Percentiles rank a stretch among this genome's conserved stretches.
Conservation (phyloP, 2,888 invertebrate genomes). For the Spisula subtruncata region DNA sequence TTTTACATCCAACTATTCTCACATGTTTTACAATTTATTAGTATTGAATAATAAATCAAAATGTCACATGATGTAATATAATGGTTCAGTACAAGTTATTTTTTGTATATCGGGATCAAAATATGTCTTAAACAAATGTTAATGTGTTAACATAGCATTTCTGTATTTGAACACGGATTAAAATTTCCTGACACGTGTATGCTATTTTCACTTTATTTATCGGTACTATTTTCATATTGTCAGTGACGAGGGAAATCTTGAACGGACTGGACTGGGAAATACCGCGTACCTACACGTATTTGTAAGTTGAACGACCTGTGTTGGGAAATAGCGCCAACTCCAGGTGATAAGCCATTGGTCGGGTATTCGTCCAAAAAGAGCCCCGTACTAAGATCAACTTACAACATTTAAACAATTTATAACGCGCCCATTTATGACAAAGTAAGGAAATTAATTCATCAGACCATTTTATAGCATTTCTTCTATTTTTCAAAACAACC, state of each 20-base stretch:
- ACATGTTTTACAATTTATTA: slow-evolving; percentile 39
- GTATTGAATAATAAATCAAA: slow-evolving; percentile 43
- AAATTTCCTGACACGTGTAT: background rate
- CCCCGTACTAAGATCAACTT: too few relatives aligned
- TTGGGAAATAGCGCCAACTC: too few relatives aligned
- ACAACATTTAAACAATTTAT: too few relatives aligned
- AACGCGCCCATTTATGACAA: too few relatives aligned
- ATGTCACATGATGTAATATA: background rate
- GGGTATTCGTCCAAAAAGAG: too few relatives aligned
- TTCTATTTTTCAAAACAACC: too few relatives aligned
- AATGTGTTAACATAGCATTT: slow-evolving; percentile 8
- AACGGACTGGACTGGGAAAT: background rate
- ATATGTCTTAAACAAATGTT: slow-evolving; percentile 22
- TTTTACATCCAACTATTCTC: slow-evolving; percentile 41
- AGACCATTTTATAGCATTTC: too few relatives aligned
- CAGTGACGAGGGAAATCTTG: background rate
- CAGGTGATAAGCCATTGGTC: too few relatives aligned
- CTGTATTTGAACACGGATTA: slow-evolving; percentile 17
- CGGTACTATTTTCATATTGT: background rate
- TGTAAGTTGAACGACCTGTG: background rate
- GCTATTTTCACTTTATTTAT: background rate
- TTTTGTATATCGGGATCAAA: background rate
- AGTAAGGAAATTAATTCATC: too few relatives aligned
- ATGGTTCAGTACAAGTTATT: background rate
- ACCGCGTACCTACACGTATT: background rate